These are phyloP conservation scores for Morinoia aosen DNA, from an alignment of 2,888 invertebrate species.

Conservation along the genomic window DNA sequence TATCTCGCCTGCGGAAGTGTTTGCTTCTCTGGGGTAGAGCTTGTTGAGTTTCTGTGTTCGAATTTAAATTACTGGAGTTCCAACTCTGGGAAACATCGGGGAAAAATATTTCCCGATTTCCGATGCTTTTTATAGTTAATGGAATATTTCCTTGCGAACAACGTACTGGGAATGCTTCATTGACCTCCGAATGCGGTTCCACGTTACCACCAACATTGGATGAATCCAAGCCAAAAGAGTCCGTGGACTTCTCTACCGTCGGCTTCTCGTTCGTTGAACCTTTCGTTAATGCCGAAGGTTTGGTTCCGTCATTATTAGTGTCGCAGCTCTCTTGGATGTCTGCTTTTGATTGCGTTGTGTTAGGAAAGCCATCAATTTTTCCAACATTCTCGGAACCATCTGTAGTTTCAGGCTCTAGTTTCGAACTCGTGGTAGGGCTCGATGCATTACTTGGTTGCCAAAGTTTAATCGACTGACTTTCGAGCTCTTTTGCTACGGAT, in stretches of 20 bases:
- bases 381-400: background rate
- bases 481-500: conserved; percentile 26
- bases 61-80: background rate
- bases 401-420: background rate
- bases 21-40: background rate
- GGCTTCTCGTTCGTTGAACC: background rate
- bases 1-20: background rate
- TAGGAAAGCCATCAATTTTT: background rate
- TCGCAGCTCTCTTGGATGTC: background rate
- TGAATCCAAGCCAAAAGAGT: background rate
- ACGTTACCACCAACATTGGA: background rate
- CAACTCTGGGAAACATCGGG: conserved; percentile 13
- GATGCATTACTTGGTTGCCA: background rate
- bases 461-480: background rate
- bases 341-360: background rate
- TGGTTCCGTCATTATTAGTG: background rate
- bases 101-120: background rate
- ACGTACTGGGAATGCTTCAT: background rate
- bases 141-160: background rate
- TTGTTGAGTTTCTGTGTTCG: background rate
- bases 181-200: background rate
- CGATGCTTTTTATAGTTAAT: background rate
- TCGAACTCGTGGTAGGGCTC: background rate
- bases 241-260: background rate
- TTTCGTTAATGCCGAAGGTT: background rate